Evolutionary conservation across 2,888 invertebrate genomes (phyloP).

Genomic region (Diplolepis rosae): DNA sequence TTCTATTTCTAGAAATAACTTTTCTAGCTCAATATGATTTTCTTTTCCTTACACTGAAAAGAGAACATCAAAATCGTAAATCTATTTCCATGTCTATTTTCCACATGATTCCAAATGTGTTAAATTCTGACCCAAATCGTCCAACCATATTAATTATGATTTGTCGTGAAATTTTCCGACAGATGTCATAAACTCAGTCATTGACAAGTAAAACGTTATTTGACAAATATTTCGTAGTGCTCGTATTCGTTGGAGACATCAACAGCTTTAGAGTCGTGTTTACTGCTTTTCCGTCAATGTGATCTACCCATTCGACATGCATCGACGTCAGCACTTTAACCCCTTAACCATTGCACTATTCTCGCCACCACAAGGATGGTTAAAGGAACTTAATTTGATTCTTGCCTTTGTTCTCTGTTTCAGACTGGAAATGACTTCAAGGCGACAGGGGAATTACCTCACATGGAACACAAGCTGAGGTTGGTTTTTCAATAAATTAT

Average conservation of each 20-base stretch:
- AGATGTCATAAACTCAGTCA: not conserved
- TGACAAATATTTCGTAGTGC: not conserved
- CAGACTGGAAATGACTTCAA: constrained; percentile 60
- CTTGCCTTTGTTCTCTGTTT: constrained; percentile 46
- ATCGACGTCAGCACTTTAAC: constrained; percentile 5
- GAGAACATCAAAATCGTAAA: too few species aligned
- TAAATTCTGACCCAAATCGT: not conserved
- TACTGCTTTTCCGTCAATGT: not conserved
- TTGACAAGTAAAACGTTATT: constrained; percentile 3
- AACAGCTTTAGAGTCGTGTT: constrained; percentile 17
- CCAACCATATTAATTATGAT: constrained; percentile 1
- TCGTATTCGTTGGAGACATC: not conserved
- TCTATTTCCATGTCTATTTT: not conserved
- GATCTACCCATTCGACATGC: constrained; percentile 6
- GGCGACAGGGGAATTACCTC: constrained; percentile 54
- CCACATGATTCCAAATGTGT: not conserved
- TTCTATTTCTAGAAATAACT: too few species aligned
- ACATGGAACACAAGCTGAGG: constrained; percentile 60
- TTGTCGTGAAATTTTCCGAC: not conserved
- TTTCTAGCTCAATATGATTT: too few species aligned
- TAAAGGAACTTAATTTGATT: not conserved
- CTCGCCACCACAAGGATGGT: not conserved
- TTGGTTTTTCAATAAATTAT: constrained; percentile 39
- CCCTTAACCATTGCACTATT: not conserved
- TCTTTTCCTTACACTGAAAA: too few species aligned